phyloP scores from a whole-genome alignment of 2,113 vertebrate species.

The Phylloscopus trochiloides region DNA sequence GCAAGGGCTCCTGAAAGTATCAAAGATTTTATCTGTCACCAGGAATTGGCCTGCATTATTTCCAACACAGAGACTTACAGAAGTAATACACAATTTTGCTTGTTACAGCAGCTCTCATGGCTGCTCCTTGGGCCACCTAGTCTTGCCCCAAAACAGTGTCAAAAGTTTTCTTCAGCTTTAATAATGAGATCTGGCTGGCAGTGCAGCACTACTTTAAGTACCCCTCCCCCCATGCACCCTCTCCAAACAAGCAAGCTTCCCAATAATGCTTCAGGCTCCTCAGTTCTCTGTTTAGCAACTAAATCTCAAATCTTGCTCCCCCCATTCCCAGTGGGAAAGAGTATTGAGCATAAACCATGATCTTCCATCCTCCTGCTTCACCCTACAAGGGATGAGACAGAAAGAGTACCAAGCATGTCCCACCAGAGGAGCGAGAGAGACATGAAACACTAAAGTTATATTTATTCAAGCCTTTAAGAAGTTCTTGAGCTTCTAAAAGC shows the following conservation, averaged over 20 bases:
- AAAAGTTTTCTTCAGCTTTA: not conserved
- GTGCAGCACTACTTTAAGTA: not conserved
- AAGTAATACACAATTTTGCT: not conserved
- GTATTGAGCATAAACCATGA: not conserved
- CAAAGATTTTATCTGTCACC: not conserved
- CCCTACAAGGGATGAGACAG: not conserved
- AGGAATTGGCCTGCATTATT: not conserved
- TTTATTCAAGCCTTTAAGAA: not conserved
- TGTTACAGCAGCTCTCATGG: not conserved
- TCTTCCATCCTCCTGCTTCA: not conserved
- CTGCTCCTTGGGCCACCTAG: not conserved
- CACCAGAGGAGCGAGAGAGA: not conserved
- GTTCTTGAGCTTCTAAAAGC: not conserved
- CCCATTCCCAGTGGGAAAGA: not conserved
- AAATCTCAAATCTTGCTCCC: not conserved
- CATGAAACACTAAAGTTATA: not conserved
- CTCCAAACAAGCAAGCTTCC: not conserved
- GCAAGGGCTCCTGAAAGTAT: not conserved
- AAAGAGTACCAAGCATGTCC: not conserved
- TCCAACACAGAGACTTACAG: not conserved
- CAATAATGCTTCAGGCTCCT: not conserved
- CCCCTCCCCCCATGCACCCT: rapidly evolving
- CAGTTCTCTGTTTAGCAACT: not conserved
- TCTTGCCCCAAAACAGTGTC: not conserved
- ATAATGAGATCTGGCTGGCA: not conserved